Base-by-base conservation (phyloP, 1,140 invertebrate genomes). In the Megathymus violae region DNA sequence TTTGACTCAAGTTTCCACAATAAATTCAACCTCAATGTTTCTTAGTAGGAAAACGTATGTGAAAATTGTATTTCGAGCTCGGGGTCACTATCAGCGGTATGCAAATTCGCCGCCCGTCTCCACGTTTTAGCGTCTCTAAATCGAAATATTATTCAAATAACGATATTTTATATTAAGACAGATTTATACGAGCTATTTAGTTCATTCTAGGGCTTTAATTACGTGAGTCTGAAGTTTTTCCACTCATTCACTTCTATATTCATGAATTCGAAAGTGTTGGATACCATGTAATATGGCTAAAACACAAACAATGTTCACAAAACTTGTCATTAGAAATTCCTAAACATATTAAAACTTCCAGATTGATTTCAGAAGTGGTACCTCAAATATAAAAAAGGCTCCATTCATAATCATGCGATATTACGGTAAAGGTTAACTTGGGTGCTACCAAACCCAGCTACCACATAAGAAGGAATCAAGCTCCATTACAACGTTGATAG, bases 1-100 rank as follows among this genome's bases (percentile, higher is more conserved):
- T 58, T 46, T 36, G 41, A 58, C 38, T 58, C 27, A 46, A 58
- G 54, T 46, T 58, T 58, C 34, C 27, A 19, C 54, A 46, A 58
- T 58, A 58, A 58, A 58, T 58, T 58, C 41, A 46, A 41, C 54
- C 41, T 46, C 25, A 58, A 58, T 27, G 52, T 58, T 31, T 25
- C 22, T 56, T 31, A 56, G 11, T 34, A 17, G 52, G n/a, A 58
- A 36, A 58, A 36, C 54, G 41, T 58, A 58, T 46, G 54, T 58
- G 54, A 27, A 46, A 58, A 58, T 58, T 46, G 41, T 36, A 58
- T 58, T 46, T 19, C 27, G n/a, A 54, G 38, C 25, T 13, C 5
- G 41, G 16, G 41, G 40, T 58, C 52, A 58, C 52, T 58, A 58
- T 43, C 52, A 11, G 16, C 10, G 14, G 22, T 58, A 58, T 58